These are phyloP conservation scores for Phasianus colchicus DNA, from an alignment of 2,113 vertebrate genomes.

Conservation along the genomic window DNA sequence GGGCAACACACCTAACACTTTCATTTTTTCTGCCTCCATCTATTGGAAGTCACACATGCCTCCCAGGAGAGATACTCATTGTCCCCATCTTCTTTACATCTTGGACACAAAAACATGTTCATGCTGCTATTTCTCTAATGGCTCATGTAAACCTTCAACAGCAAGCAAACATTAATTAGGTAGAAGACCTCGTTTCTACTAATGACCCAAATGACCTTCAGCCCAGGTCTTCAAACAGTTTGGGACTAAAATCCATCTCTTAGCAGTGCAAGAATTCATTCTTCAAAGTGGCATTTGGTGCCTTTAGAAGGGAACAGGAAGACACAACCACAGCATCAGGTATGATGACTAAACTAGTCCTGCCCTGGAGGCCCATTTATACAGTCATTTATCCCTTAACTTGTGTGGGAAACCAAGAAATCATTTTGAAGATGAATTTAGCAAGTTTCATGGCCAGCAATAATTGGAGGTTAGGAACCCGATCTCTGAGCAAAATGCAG, in stretches of 20 bases:
- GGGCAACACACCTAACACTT: background rate
- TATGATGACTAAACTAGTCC: background rate
- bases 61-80: background rate
- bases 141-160: background rate
- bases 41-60: background rate
- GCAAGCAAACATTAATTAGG: background rate
- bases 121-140: background rate
- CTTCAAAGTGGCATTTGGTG: background rate
- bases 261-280: background rate
- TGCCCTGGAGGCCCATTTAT: background rate
- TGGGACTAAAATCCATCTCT: background rate
- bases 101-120: fast-evolving
- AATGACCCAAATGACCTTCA: background rate
- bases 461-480: background rate
- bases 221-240: background rate
- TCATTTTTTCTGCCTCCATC: background rate
- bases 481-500: background rate
- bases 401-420: background rate
- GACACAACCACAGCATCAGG: background rate
- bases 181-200: background rate
- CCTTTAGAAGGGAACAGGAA: background rate
- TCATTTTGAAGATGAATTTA: background rate
- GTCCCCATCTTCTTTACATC: background rate
- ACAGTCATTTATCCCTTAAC: background rate
- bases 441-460: background rate